Conservation (phyloP, 2,113 vertebrate species). For the Elgaria multicarinata region DNA sequence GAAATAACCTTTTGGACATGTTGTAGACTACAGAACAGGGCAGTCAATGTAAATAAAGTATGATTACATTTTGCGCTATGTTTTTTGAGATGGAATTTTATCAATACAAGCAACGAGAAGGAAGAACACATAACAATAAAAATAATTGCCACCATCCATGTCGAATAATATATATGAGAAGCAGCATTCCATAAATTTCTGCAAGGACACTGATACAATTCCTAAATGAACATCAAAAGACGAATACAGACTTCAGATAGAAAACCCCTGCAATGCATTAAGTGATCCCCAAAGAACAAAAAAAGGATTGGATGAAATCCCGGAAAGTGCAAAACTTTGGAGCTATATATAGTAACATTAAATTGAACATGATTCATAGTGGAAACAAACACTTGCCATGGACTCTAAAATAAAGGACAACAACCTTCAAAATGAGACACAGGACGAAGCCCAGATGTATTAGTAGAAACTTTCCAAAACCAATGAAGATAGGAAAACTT, state of each 20-base stretch:
- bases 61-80: not conserved
- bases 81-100: not conserved
- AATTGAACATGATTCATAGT: conserved; percentile 2
- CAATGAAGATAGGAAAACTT: not conserved
- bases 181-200: conserved; percentile 28
- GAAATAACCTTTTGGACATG: conserved; percentile 13
- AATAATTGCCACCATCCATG: not conserved
- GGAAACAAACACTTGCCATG: not conserved
- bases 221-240: conserved; percentile 7
- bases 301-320: conserved; percentile 19
- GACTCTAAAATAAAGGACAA: conserved; percentile 5
- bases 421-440: not conserved
- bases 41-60: not conserved
- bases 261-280: conserved; percentile 13
- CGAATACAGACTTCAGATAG: conserved; percentile 5
- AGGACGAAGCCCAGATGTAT: not conserved
- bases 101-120: not conserved
- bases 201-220: conserved; percentile 1
- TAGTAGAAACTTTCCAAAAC: not conserved
- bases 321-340: not conserved
- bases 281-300: conserved; percentile 25
- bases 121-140: not conserved
- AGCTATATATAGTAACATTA: conserved; percentile 6
- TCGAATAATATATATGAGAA: not conserved
- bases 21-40: conserved; percentile 26